phyloP scores from a whole-genome alignment of 2,888 invertebrate species.

The Macrophya annulata region DNA sequence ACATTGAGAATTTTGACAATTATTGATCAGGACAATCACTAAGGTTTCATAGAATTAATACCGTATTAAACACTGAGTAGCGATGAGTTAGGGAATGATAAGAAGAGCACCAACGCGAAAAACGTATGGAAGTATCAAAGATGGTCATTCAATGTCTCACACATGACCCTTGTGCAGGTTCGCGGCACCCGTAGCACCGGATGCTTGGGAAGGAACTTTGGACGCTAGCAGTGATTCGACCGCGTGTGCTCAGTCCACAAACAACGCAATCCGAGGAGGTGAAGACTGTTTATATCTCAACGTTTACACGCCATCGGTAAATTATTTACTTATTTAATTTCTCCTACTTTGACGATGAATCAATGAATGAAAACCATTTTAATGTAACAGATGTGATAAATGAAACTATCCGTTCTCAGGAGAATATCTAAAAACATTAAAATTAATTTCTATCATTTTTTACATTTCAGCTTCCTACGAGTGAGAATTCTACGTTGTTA shows the following conservation, averaged over 20 bases:
- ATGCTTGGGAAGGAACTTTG: constrained; percentile 24
- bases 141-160: no score
- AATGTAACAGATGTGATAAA: no score
- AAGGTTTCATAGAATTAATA: no score
- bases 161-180: constrained; percentile 1
- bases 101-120: no score
- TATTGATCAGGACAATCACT: no score
- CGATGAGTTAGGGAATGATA: no score
- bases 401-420: neutral
- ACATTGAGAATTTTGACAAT: no score
- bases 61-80: no score
- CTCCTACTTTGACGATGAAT: no score
- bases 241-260: neutral
- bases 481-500: neutral
- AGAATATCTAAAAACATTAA: neutral
- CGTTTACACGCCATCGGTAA: constrained; percentile 73
- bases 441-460: no score
- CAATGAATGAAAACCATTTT: neutral
- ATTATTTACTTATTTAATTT: constrained; percentile 35
- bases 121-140: no score
- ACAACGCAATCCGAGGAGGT: constrained; percentile 60
- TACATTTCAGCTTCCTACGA: neutral
- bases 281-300: constrained; percentile 75
- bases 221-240: constrained; percentile 4
- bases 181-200: constrained; percentile 8